A percentile compares a stretch with the other conserved stretches of the same genome.
These are phyloP conservation scores for Junco hyemalis DNA, from an alignment of 2,113 vertebrate species.

Conservation along the genomic window DNA sequence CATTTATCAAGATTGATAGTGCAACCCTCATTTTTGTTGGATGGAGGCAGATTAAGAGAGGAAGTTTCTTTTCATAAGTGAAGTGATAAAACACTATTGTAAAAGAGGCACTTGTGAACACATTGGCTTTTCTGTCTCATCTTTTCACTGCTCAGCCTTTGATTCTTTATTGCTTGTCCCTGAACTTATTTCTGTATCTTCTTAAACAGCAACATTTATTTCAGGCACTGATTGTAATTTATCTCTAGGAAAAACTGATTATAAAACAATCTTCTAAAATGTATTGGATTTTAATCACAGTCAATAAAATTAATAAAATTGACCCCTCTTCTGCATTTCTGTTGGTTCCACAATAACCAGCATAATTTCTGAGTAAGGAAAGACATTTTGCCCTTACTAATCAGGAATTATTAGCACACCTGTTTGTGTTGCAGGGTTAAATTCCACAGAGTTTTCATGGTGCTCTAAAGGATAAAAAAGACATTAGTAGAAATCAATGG, in stretches of 20 bases:
- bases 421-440: neutral
- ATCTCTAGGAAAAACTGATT: neutral
- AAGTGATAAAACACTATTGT: neutral
- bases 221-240: neutral
- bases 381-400: neutral
- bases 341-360: neutral
- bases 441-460: neutral
- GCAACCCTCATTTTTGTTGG: neutral
- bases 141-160: neutral
- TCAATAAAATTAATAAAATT: neutral
- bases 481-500: conserved; percentile 17
- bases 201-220: neutral
- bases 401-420: neutral
- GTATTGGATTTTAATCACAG: neutral
- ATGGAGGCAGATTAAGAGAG: neutral
- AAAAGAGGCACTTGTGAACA: neutral
- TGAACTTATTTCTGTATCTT: neutral
- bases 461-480: neutral
- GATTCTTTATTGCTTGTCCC: neutral
- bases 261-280: neutral
- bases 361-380: neutral
- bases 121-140: neutral
- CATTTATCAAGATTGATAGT: neutral
- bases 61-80: neutral
- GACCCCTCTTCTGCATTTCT: neutral